Evolutionary conservation across 2,888 invertebrate species (phyloP), one percentile per base, ranked within the genome.

Genomic region (Eupithecia exiguata): DNA sequence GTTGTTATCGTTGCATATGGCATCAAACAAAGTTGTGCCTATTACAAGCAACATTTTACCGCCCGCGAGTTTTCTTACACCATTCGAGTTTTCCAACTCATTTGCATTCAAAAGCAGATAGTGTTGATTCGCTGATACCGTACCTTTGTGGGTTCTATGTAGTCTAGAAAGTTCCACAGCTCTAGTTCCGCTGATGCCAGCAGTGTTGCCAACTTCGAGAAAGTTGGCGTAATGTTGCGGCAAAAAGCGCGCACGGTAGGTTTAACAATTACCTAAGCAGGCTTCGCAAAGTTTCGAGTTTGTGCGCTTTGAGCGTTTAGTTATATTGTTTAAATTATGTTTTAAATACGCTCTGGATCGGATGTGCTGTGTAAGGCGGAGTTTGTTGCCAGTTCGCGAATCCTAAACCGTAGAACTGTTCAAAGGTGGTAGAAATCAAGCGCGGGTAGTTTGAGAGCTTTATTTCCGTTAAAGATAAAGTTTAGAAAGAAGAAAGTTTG

Each of bases 21-120:
- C 58, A 21, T 36, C 63, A 62, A 58, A 14, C 30, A n/a, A 38
- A 63, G 63, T 38, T n/a, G 36, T 38, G 63, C 35, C n/a, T 53
- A 12, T 10, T 38, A 36, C 69, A 74, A 75, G 86, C 88, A 83
- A 65, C 87, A 87, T 90, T 89, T 86, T 86, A 86, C 69, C 75
- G 72, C 68, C 79, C 80, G 77, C 86, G 85, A 84, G 89, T 92
- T 94, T 93, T 94, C 94, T 94, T 94, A 92, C 90, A 88, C 86
- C 83, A 85, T 82, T 90, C 88, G 85, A 93, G 91, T 94, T 94
- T 94, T 94, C 92, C 90, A 92, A 93, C 94, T 94, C 94, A 94
- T 94, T 94, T 94, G 92, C 92, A 94, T 94, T 91, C 90, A 90
- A 94, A 92, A 94, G 94, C 93, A 94, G 94, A 94, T 94, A 94